Base-by-base conservation (phyloP, 2,888 invertebrate genomes). In the Drosophila subquinaria region DNA sequence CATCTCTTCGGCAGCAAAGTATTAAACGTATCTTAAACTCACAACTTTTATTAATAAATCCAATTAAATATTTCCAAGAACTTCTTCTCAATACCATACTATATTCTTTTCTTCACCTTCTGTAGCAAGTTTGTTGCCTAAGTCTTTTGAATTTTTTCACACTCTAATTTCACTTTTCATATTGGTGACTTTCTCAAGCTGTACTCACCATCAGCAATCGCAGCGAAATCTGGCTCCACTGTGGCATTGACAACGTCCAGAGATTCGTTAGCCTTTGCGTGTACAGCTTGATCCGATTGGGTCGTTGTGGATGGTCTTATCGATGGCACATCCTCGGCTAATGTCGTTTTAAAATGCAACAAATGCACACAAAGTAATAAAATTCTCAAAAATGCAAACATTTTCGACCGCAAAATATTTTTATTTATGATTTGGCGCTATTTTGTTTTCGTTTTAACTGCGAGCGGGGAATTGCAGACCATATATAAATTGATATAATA, bases 301-400 rank as follows among this genome's bases (percentile, higher is more conserved):
- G 53, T 53, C 50, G 38, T 42, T 56, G 69, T 36, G 56, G 68
- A 27, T 51, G 69, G 59, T 62, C 62, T 65, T 55, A 64, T 64
- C 56, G 69, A 66, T 73, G 71, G 65, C 72, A 81, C 70, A 71
- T 78, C 78, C 73, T 57, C 83, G 55, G 73, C 73, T 57, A 69
- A 77, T 55, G 67, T 72, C 62, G 72, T 63, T 77, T 87, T 87
- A 85, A 88, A 87, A 89, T 87, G 89, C 87, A 85, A 57, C 82
- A 85, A 87, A 82, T 88, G 89, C 82, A 82, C 76, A 76, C 70
- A 87, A 63, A 89, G 82, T 69, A 89, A 84, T 78, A 89, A 84
- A 84, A 90, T 69, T 43, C 60, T 73, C 73, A 70, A 74, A 77
- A 82, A 67, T 76, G 82, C 65, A 82, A 89, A 79, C 87, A 87